Evolutionary conservation across 1,140 invertebrate genomes (phyloP).

Genomic region (Drosophila orosa): DNA sequence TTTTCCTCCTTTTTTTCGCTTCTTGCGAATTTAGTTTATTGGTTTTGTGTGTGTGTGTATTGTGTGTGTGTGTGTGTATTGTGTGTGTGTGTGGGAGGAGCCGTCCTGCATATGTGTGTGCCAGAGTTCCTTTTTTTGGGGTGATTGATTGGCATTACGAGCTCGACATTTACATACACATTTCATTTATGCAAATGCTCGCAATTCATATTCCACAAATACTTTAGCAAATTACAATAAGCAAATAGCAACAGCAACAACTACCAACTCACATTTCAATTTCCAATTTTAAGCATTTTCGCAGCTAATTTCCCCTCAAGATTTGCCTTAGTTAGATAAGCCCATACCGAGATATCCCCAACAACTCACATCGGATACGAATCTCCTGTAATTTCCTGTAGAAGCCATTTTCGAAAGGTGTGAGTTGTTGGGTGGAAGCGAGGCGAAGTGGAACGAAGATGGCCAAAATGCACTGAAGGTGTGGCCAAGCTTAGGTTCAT

Average conservation of each 20-base stretch:
- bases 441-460: constrained; percentile 58
- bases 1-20: constrained; percentile 42
- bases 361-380: constrained; percentile 17
- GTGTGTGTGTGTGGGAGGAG: constrained; percentile 54
- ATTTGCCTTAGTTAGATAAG: constrained; percentile 71
- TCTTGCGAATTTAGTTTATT: constrained; percentile 82
- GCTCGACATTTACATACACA: constrained; percentile 79
- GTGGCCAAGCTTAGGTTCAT: constrained; percentile 55
- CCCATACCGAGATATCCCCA: constrained; percentile 32
- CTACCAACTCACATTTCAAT: constrained; percentile 51
- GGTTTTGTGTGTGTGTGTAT: constrained; percentile 65
- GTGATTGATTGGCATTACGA: constrained; percentile 82
- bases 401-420: constrained; percentile 71
- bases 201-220: constrained; percentile 82
- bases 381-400: constrained; percentile 78
- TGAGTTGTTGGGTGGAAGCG: constrained; percentile 36
- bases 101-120: constrained; percentile 38
- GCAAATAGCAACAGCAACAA: constrained; percentile 27
- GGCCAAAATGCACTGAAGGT: constrained; percentile 72
- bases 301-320: constrained; percentile 80
- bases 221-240: constrained; percentile 80
- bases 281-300: constrained; percentile 72
- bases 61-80: constrained; percentile 35
- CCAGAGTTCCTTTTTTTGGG: constrained; percentile 65
- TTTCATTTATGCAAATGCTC: constrained; percentile 82